Conservation (phyloP, 1,140 invertebrate species). For the Idris sp. region DNA sequence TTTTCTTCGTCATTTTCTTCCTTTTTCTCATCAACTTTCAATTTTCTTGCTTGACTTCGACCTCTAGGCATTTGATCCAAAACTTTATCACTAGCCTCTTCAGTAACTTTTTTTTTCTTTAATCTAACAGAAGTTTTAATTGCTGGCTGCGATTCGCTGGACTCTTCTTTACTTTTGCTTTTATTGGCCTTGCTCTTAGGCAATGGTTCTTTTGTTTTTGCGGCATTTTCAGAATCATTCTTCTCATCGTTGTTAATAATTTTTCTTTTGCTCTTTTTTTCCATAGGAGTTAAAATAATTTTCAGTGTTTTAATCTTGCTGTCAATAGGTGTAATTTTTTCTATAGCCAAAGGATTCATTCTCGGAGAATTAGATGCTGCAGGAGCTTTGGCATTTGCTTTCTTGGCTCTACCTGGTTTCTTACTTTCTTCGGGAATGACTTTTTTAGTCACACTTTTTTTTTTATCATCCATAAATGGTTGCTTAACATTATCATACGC, state of each 20-base stretch:
- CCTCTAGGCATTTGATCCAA: neutral
- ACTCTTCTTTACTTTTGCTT: too few relatives aligned
- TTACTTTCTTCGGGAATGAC: too few relatives aligned
- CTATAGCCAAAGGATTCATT: conserved; percentile 16
- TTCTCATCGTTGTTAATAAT: too few relatives aligned
- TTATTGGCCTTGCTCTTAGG: too few relatives aligned
- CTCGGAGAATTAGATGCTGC: conserved; percentile 7
- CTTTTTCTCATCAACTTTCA: conserved; percentile 11
- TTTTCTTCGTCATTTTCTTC: neutral
- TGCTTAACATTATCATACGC: conserved; percentile 27
- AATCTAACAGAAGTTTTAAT: too few relatives aligned
- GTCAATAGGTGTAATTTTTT: conserved; percentile 23
- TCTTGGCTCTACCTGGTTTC: neutral
- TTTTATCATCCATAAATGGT: neutral
- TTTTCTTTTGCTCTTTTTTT: neutral
- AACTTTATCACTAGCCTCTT: too few relatives aligned
- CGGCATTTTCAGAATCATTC: too few relatives aligned
- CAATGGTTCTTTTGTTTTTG: too few relatives aligned
- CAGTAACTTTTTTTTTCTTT: too few relatives aligned
- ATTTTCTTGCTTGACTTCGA: conserved; percentile 2
- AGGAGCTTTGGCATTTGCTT: neutral
- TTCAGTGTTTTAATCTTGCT: too few relatives aligned
- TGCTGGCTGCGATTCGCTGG: too few relatives aligned
- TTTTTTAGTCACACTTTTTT: conserved; percentile 14
- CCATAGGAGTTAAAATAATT: too few relatives aligned